A percentile compares a stretch with the other conserved stretches of the same genome.
phyloP scores from a whole-genome alignment of 2,888 invertebrate species.

The Calliphora vomitoria region DNA sequence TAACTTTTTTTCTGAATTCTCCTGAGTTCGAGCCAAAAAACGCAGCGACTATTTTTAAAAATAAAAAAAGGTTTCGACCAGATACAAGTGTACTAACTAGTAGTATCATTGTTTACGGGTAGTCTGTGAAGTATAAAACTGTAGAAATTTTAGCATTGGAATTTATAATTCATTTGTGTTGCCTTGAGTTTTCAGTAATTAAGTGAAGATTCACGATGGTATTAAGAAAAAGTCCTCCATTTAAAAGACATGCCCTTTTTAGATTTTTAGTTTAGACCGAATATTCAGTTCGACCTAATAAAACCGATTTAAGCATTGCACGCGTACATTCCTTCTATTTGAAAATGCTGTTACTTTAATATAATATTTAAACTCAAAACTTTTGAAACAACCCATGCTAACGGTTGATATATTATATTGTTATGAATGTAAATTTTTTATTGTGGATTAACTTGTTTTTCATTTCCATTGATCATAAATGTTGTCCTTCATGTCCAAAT shows the following conservation, averaged over 20 bases:
- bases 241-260: too few relatives aligned
- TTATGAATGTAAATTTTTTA: slow-evolving; percentile 45
- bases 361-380: neutral
- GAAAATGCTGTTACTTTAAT: too few relatives aligned
- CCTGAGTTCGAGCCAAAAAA: neutral
- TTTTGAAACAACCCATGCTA: slow-evolving; percentile 23
- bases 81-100: neutral
- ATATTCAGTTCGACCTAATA: too few relatives aligned
- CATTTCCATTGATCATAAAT: slow-evolving; percentile 62
- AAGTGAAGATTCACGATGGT: too few relatives aligned
- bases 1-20: neutral
- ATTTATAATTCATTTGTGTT: neutral
- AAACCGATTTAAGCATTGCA: too few relatives aligned
- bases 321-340: too few relatives aligned
- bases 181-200: neutral
- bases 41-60: neutral
- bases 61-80: neutral
- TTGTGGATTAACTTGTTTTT: slow-evolving; percentile 69
- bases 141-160: neutral
- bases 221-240: too few relatives aligned
- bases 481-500: slow-evolving; percentile 37
- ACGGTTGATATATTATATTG: slow-evolving; percentile 40
- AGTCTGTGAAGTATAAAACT: neutral
- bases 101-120: neutral
- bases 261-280: too few relatives aligned